These are phyloP conservation scores for Metacarcinus magister DNA, from an alignment of 2,888 invertebrate genomes.

Conservation along the genomic window DNA sequence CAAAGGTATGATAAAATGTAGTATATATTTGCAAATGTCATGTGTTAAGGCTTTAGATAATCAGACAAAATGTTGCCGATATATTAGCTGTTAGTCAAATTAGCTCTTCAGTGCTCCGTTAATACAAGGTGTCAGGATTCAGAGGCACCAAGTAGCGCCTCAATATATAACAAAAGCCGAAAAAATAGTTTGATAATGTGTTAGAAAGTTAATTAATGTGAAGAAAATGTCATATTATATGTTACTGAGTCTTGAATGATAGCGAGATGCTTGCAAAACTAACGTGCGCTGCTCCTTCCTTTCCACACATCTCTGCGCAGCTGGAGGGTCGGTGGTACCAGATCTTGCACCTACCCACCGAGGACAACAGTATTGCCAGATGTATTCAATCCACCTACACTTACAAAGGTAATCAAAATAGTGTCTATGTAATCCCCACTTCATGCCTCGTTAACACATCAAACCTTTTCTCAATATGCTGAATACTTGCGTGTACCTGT, in stretches of 20 bases:
- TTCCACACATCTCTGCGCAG: slow-evolving; percentile 8
- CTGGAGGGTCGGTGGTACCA: slow-evolving; percentile 71
- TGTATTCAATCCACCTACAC: slow-evolving; percentile 66
- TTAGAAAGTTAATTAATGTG: too few relatives aligned
- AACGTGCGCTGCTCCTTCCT: neutral
- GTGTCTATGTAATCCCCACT: neutral
- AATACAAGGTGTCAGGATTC: neutral
- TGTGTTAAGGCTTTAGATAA: neutral
- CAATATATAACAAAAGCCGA: neutral
- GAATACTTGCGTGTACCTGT: neutral
- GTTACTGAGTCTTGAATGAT: neutral
- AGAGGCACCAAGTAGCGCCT: neutral
- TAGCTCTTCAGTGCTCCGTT: neutral
- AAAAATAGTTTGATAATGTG: neutral
- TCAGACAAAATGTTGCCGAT: neutral
- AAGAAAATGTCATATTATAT: too few relatives aligned
- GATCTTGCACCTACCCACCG: slow-evolving; percentile 63
- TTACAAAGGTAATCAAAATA: slow-evolving; percentile 54
- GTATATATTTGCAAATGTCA: neutral
- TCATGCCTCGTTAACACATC: neutral
- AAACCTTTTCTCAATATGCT: neutral
- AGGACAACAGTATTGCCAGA: slow-evolving; percentile 59
- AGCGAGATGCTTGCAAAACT: neutral
- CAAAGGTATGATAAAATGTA: neutral
- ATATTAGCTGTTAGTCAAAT: neutral